Base-by-base conservation (phyloP, 2,113 vertebrate species). In the Nanorana parkeri region DNA sequence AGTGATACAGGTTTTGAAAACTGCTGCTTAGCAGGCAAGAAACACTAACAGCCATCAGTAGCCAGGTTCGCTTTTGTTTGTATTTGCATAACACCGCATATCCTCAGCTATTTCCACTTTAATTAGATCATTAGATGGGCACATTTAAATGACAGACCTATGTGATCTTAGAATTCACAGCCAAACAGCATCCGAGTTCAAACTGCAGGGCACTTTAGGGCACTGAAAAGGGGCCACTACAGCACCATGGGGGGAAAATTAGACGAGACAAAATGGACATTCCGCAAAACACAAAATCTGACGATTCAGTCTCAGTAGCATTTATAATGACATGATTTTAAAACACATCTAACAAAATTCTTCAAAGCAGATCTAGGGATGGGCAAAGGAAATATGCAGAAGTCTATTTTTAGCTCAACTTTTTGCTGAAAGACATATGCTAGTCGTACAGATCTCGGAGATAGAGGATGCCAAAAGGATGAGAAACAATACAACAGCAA, bases 111-210 rank as follows among this genome's bases (percentile, higher is more conserved):
- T 82, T 67, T 68, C 63, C 20, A 60, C 71, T 47, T 17, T 75
- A 83, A 83, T 83, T 58, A 76, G 52, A 83, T 83, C 63, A 76
- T 76, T 83, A 76, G 71, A 76, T 68, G 19, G 60, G 60, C 47
- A 81, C 65, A 81, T 41, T n/a, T 36, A 19, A 66, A 47, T 17
- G 52, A 67, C 41, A 41, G 20, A 82, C 71, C 51, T 67, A 55
- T 41, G 20, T 55, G 63, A 55, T 78, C 24, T 78, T 54, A 36
- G 51, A 64, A 65, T 23, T 4, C 56, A 63, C 61, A 47, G 21
- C 2, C 11, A 24, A 15, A 26, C 60, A 63, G 23, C 47, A 28
- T 17, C 13, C 41, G 13, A 15, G 41, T 47, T 47, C 41, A 47
- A 47, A 47, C 41, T 47, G 41, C 41, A 17, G 21, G 17, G 24